Percentiles rank a stretch among this genome's conserved stretches.
Conservation (phyloP, 2,113 vertebrate genomes). For the Oryzias javanicus region DNA sequence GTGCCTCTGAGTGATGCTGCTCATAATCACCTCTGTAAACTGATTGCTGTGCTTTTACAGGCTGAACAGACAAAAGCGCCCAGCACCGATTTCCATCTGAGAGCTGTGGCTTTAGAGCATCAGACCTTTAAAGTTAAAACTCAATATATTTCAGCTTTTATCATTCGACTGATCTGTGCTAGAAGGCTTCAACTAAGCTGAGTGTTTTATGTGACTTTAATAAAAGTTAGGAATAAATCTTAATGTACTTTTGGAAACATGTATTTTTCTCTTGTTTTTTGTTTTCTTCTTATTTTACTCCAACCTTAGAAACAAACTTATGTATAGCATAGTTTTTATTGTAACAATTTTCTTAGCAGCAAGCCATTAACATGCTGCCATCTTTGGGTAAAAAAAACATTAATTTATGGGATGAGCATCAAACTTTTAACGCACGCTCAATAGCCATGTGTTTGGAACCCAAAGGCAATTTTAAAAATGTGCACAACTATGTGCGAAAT, state of each 20-base stretch:
- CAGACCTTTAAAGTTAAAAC: conserved; percentile 2
- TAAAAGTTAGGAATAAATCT: neutral
- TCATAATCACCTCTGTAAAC: conserved; percentile 39
- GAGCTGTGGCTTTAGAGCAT: neutral
- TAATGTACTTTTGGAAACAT: neutral
- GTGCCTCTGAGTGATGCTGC: conserved; percentile 7
- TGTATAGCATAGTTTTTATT: too few relatives aligned
- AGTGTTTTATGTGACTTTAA: neutral
- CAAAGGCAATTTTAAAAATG: too few relatives aligned
- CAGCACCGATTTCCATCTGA: conserved; percentile 33
- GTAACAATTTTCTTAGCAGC: too few relatives aligned
- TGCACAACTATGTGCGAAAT: too few relatives aligned
- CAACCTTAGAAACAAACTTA: too few relatives aligned
- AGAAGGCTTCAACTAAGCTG: conserved; percentile 4
- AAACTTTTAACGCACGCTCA: too few relatives aligned
- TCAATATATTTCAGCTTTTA: conserved; percentile 19
- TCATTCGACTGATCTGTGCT: neutral
- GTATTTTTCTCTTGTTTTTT: neutral
- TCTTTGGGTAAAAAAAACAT: too few relatives aligned
- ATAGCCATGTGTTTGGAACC: too few relatives aligned
- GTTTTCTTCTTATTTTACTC: too few relatives aligned
- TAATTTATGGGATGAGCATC: too few relatives aligned
- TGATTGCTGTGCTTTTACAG: conserved; percentile 25
- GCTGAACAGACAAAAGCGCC: conserved; percentile 33
- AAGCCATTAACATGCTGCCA: too few relatives aligned